Evolutionary conservation across 1,140 invertebrate genomes (phyloP).

Genomic region (Sitophilus oryzae): DNA sequence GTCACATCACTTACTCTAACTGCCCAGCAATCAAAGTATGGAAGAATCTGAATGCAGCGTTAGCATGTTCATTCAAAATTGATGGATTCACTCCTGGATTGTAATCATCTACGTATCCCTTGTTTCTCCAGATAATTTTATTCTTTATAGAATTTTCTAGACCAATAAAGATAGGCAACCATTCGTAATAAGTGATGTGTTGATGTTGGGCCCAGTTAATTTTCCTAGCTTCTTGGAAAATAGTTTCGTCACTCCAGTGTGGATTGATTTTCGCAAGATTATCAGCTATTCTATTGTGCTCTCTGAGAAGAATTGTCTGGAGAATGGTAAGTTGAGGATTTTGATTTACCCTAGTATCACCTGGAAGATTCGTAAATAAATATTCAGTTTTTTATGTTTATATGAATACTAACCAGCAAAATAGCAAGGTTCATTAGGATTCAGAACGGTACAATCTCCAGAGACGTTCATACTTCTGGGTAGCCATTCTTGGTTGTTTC

Average conservation of each 20-base stretch:
- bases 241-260: constrained; percentile 78
- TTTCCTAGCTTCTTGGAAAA: constrained; percentile 80
- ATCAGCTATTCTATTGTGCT: constrained; percentile 85
- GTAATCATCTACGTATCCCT: constrained; percentile 76
- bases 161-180: constrained; percentile 73
- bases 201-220: constrained; percentile 75
- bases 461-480: constrained; percentile 62
- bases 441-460: constrained; percentile 53
- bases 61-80: constrained; percentile 79
- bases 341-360: constrained; percentile 83
- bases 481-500: constrained; percentile 61
- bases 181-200: constrained; percentile 83
- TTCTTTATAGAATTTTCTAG: constrained; percentile 62
- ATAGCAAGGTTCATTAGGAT: constrained; percentile 61
- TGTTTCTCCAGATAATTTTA: constrained; percentile 59
- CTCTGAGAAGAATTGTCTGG: constrained; percentile 77
- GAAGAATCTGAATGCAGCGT: constrained; percentile 82
- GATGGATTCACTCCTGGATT: constrained; percentile 70
- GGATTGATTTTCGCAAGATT: constrained; percentile 69
- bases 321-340: constrained; percentile 73
- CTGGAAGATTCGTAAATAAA: too few relatives aligned
- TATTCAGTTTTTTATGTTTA: too few relatives aligned
- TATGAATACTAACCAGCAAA: constrained; percentile 58
- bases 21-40: constrained; percentile 75
- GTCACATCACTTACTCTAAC: constrained; percentile 62